Evolutionary conservation across 2,797 vertebrate species (phyloP), one percentile per base, ranked within the genome.

Genomic region (Heterohyrax brucei): DNA sequence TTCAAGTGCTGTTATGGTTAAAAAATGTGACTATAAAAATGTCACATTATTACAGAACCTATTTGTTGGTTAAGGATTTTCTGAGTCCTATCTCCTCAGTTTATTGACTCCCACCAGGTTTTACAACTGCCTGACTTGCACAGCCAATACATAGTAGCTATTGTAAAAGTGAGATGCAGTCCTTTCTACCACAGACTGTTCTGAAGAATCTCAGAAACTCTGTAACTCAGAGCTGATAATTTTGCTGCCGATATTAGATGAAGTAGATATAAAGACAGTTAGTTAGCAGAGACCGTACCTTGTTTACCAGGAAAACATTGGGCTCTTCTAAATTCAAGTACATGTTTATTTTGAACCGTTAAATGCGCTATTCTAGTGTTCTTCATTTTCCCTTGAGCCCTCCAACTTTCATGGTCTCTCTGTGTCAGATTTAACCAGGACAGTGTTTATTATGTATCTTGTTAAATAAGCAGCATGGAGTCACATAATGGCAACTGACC

Each of bases 1-100:
- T 97, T 97, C 94, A 97, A 97, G 80, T 46, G 73, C 48, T 81
- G 22, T 96, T 98, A 56, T 96, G 66, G 87, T 90, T 97, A 81
- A 70, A 97, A 97, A 94, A 61, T 93, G 95, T 89, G 87, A 56
- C 90, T 92, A 95, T 97, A 97, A 97, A 98, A 96, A 83, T 92
- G 81, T 93, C 97, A 97, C 96, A 66, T 94, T 97, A 86, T 72
- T 70, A 48, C 26, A 1, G 78, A 97, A 50, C 50, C 95, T 96
- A 93, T 95, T 96, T 97, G 88, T 76, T 92, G 92, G 81, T 73
- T 83, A 97, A 93, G 73, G 85, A 62, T 96, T 97, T 97, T 93
- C 86, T 1, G 4, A 26, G 56, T 95, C 16, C 1, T 59, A 12
- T 95, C 80, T 96, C 3, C 93, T 93, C 30, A 7, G 62, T 78